Base-by-base conservation (phyloP, 2,888 invertebrate genomes). In the Sycophila texana region DNA sequence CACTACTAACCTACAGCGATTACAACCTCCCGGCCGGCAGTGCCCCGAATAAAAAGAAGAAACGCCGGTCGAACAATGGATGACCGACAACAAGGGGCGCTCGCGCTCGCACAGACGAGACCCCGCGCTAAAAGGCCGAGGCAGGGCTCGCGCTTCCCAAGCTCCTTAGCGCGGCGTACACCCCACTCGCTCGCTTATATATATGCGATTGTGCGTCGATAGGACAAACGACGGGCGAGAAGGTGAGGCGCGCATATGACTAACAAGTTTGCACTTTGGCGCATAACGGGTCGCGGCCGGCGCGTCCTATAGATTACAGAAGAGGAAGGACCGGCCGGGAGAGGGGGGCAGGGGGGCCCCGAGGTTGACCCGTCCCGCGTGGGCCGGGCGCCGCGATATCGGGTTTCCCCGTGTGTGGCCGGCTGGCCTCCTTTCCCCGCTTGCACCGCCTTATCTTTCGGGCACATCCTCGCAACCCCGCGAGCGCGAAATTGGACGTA, bases 261-360 rank as follows among this genome's bases (percentile, higher is more conserved):
- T 89, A 89, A 89, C 89, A 89, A 89, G 89, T 90, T 89, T 90
- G 88, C 89, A 89, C 89, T 89, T 89, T 89, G 88, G 86, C 89
- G 88, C 85, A 88, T 90, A 89, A 90, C 89, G 89, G 89, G 85
- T 85, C 84, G 89, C 89, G 85, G 85, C 84, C 83, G 76, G 58
- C 86, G 85, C 86, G 86, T 86, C 85, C 86, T 88, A 88, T 89
- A 88, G 88, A 89, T 89, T 89, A 89, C 86, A 86, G 87, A 84
- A 49, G 26, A 86, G 55, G 58, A 22, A 58, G 20, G 16, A 4
- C 22, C 16, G 18, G 55, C 55, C n/a, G 30, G 7, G 61, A 7
- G n/a, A 20, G 39, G 18, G 26, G 39, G n/a, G 63, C 39, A 18
- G 26, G 39, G 18, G 26, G 39, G n/a, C 39, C 39, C 39, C 61